phyloP scores from a whole-genome alignment of 2,797 vertebrate genomes.

The Notoglanidium macrostoma region DNA sequence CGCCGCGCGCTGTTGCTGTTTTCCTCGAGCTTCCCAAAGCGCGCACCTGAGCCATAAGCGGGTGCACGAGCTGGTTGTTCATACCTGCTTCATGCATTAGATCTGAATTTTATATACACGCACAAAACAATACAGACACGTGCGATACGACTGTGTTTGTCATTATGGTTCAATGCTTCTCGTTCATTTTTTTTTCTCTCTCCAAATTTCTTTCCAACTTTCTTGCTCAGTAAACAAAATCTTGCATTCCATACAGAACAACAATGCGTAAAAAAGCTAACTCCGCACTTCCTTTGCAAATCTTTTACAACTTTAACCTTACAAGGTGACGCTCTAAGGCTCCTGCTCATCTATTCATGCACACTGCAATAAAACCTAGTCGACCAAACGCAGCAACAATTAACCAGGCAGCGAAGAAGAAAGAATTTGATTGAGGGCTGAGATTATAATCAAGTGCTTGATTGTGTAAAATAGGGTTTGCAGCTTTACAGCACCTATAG shows the following conservation, averaged over 20 bases:
- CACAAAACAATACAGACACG: neutral
- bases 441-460: slow-evolving; percentile 7
- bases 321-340: slow-evolving; percentile 9
- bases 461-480: neutral
- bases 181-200: neutral
- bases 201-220: neutral
- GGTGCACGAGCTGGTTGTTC: neutral
- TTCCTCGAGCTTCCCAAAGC: slow-evolving; percentile 17
- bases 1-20: slow-evolving; percentile 46
- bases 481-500: neutral
- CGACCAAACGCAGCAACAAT: slow-evolving; percentile 10
- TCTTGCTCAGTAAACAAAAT: neutral
- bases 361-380: slow-evolving; percentile 14
- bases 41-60: slow-evolving; percentile 15
- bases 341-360: neutral
- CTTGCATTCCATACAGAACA: neutral
- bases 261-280: neutral
- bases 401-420: slow-evolving; percentile 3
- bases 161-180: neutral
- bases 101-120: neutral
- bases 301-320: slow-evolving; percentile 20
- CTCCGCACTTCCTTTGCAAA: slow-evolving; percentile 1
- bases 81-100: neutral
- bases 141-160: no score
- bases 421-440: slow-evolving; percentile 18